Conservation (phyloP, 2,888 invertebrate genomes). For the Drosophila niveifrons region DNA sequence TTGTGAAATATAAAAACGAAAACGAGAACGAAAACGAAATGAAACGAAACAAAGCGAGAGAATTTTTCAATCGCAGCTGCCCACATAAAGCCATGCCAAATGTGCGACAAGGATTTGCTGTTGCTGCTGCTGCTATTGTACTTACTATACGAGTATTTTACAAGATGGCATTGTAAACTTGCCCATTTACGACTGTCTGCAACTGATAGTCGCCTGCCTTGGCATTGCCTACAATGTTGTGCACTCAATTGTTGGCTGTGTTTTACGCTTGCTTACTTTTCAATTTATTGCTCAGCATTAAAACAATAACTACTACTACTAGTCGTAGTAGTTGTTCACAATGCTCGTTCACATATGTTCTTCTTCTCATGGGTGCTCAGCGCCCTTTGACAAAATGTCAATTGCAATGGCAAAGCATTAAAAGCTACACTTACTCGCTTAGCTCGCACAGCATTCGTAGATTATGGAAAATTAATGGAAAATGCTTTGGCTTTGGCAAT, state of each 20-base stretch:
- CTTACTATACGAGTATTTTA: conserved; percentile 11
- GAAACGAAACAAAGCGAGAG: conserved; percentile 58
- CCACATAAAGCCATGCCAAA: conserved; percentile 52
- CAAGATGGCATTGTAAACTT: conserved; percentile 55
- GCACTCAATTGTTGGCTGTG: conserved; percentile 35
- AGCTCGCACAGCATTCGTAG: not conserved
- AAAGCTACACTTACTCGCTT: conserved; percentile 42
- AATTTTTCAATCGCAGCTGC: conserved; percentile 74
- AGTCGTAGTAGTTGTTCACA: conserved; percentile 41
- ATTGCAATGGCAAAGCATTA: conserved; percentile 68
- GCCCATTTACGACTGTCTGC: conserved; percentile 55
- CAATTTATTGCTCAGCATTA: conserved; percentile 78
- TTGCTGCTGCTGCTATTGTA: conserved; percentile 35
- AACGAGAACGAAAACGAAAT: not conserved
- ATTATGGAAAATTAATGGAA: conserved; percentile 5
- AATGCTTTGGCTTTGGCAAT: not conserved
- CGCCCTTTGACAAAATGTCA: conserved; percentile 71
- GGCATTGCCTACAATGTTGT: conserved; percentile 64
- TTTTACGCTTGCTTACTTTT: conserved; percentile 76
- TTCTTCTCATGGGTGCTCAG: conserved; percentile 48
- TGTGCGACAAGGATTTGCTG: conserved; percentile 53
- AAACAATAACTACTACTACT: conserved; percentile 23
- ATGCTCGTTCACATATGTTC: conserved; percentile 30
- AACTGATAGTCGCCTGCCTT: conserved; percentile 75
- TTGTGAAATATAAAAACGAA: conserved; percentile 15